Evolutionary conservation across 30 jellyfish, hydroid and myxozoan species (phyloP), one percentile per base, ranked within the genome.

Genomic region (Hydractinia echinata): DNA sequence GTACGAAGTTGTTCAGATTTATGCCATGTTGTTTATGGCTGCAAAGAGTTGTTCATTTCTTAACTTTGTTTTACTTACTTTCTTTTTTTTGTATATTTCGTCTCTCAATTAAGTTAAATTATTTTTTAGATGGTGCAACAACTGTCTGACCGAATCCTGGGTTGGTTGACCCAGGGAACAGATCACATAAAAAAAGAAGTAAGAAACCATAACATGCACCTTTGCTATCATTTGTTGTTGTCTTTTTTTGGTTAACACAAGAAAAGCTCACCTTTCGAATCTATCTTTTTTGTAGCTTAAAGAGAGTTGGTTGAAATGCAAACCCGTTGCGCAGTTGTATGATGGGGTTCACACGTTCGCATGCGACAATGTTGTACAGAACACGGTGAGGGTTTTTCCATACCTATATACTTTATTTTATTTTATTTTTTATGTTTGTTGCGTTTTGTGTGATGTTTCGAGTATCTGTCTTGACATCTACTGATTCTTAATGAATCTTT

Each of bases 101-200:
- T 30, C 44, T 30, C 44, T 30, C 44, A 30, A 30, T 68, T 68
- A 68, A 10, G 15, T 68, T 68, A 16, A 68, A 13, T 76, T 76
- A 6, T 85, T 7, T 66, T 85, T 49, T 76, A 91, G 98, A 44
- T 64, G 61, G 83, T 91, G 10, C 77, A 60, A 85, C 51, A 53
- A 5, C 83, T 56, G 76, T 61, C 87, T 6, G 79, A 68, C 55
- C 79, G 96, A 53, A 84, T 91, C 4, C 15, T 81, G 44, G 96
- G 95, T 49, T 91, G 98, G 98, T 84, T 88, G n/a, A 84, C 68
- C 3, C 96, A 91, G 62, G 94, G 94, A 44, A 78, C 96, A 6
- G 48, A 54, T 30, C 86, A 82, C 68, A 68, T 87, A 5, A 54
- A 74, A 11, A 19, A 48, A 4, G 92, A 91, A 90, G 98, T 91